Evolutionary conservation across 2,797 vertebrate genomes (phyloP).

Genomic region (Miopithecus talapoin): DNA sequence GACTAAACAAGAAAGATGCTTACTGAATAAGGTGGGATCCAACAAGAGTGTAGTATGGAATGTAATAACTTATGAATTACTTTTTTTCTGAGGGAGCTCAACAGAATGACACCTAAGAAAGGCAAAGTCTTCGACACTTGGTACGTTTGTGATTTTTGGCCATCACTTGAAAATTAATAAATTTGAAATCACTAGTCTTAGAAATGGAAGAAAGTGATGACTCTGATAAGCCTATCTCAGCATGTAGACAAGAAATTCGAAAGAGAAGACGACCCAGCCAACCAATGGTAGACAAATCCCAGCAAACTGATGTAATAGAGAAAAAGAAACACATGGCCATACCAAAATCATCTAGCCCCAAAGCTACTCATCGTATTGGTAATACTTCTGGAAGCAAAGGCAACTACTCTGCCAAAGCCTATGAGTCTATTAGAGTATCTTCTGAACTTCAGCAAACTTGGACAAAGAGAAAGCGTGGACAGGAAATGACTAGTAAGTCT

Average conservation of each 20-base stretch:
- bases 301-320: conserved; percentile 69
- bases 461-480: conserved; percentile 48
- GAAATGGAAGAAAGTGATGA: conserved; percentile 69
- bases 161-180: conserved; percentile 9
- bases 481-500: conserved; percentile 44
- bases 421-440: conserved; percentile 58
- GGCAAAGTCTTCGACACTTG: not conserved
- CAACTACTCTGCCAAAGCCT: not conserved
- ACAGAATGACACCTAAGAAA: conserved; percentile 22
- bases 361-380: conserved; percentile 36
- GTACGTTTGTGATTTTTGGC: conserved; percentile 38
- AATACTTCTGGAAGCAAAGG: conserved; percentile 58
- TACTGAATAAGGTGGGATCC: conserved; percentile 64
- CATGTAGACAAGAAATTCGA: conserved; percentile 67
- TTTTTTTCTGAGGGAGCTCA: not conserved
- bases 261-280: conserved; percentile 64
- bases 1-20: conserved; percentile 59
- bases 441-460: conserved; percentile 73
- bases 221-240: conserved; percentile 56
- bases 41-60: conserved; percentile 58
- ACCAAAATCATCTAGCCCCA: conserved; percentile 22
- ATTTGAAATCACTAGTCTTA: conserved; percentile 41
- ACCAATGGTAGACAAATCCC: conserved; percentile 71
- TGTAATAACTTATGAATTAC: conserved; percentile 18
- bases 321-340: conserved; percentile 37